Evolutionary conservation across 2,797 vertebrate species (phyloP), one percentile per base, ranked within the genome.

Genomic region (Eptatretus atami): DNA sequence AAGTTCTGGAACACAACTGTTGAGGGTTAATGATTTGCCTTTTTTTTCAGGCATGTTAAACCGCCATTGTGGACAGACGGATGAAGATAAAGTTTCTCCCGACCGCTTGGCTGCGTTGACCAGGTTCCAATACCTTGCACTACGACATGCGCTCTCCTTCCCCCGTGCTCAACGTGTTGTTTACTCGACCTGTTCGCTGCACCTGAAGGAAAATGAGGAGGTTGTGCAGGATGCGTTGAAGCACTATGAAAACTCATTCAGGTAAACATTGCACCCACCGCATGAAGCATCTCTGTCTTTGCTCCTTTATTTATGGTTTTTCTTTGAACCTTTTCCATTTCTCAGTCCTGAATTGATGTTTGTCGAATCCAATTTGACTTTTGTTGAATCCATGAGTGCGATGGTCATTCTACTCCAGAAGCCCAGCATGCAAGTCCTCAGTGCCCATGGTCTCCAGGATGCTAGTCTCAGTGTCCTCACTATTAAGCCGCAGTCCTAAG

Each of bases 131-230:
- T 74, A 74, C 66, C 77, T 69, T 1, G 78, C 75, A 57, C 69
- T 96, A 66, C 77, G 73, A 64, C 88, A 90, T 0, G 78, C 78
- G 0, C 76, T 96, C 65, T 68, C 66, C 24, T 94, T 98, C 69
- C 86, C 85, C 0, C 71, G 73, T 11, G 70, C 92, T 65, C 76
- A 63, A 65, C 78, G 78, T 9, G 69, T 94, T 1, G 78, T 80
- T 63, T 95, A 93, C 69, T 98, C 90, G 67, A 96, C 87, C 2
- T 96, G 92, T 71, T 96, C 92, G 1, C 31, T 84, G 61, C 79
- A 84, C 73, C 70, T 60, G 3, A 76, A 90, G 70, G 88, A 98
- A 75, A 94, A 93, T 0, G 92, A 98, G 72, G 80, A 86, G 0
- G 82, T 98, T 6, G 73, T 98, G 1, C 53, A 64, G 0, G 73